Base-by-base conservation (phyloP, 2,888 invertebrate species). In the Chironomus tentans region DNA sequence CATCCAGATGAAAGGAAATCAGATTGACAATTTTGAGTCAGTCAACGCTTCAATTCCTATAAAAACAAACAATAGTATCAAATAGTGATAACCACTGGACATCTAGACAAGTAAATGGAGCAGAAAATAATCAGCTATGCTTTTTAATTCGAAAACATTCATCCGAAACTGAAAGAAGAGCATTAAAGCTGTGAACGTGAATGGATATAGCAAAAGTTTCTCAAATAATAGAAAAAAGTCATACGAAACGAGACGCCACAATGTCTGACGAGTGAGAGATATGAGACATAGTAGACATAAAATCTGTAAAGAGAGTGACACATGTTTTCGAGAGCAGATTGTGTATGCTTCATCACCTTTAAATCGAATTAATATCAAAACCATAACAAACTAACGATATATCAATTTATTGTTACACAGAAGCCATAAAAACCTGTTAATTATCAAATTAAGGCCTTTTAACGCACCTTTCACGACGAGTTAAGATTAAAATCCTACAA, bases 401-500 rank as follows among this genome's bases (percentile, higher is more conserved):
- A 18, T 56, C 56, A 56, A 18, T 56, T 38, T 38, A 69, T 68
- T 68, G 22, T 24, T 68, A n/a, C 18, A 38, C 38, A n/a, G 22
- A 70, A 50, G 70, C 50, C 5, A 48, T n/a, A 18, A 18, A 70
- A 70, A 70, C 62, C 72, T 72, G 62, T 72, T 72, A 72, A 72
- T 72, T 72, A 72, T 72, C 72, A 56, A 72, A 72, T 72, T 72
- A 72, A 62, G 38, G 62, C 22, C 50, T 62, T 62, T 22, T 24
- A 10, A 70, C 21, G 50, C 70, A 70, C 70, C 70, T 70, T 70
- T 70, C 56, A 56, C 56, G 22, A 70, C 50, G 38, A 38, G 50
- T 70, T 22, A 22, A 15, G 72, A 38, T 38, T 62, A 18, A 50
- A 72, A 7, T 71, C 18, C 56, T 47, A 12, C 10, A 50, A 18